Conservation (phyloP, 2,113 vertebrate genomes). For the Rattus norvegicus region DNA sequence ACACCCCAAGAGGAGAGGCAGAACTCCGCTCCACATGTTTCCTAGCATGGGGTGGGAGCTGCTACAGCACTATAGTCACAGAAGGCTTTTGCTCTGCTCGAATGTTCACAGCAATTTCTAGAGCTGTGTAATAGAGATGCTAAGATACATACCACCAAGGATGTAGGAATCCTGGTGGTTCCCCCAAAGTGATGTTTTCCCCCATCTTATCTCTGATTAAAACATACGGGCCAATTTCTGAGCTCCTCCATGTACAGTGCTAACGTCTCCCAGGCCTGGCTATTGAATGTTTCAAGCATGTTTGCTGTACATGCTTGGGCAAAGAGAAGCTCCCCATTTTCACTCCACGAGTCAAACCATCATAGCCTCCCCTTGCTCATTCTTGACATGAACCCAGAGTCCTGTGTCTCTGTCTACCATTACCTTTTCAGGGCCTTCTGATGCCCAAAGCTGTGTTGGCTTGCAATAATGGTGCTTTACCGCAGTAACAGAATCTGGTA, state of each 20-base stretch:
- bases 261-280: constrained; percentile 98
- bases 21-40: not conserved
- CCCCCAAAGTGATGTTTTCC: not conserved
- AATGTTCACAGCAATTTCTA: not conserved
- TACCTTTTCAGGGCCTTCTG: not conserved
- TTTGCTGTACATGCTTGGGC: constrained; percentile 97
- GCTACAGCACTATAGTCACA: not conserved
- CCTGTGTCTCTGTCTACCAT: not conserved
- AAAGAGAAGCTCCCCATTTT: constrained; percentile 94
- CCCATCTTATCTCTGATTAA: not conserved
- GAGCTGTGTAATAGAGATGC: not conserved
- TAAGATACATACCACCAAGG: not conserved
- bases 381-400: not conserved
- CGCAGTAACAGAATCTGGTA: not conserved
- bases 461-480: not conserved
- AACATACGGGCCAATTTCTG: too few species aligned
- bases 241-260: constrained; percentile 51
- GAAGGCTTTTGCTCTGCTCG: not conserved
- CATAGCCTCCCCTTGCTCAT: constrained; percentile 73
- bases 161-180: not conserved
- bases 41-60: not conserved
- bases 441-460: not conserved
- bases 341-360: constrained; percentile 98
- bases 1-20: too few species aligned
- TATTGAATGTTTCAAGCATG: too few species aligned